Conservation (phyloP, 2,888 invertebrate genomes). For the Catocala nupta region DNA sequence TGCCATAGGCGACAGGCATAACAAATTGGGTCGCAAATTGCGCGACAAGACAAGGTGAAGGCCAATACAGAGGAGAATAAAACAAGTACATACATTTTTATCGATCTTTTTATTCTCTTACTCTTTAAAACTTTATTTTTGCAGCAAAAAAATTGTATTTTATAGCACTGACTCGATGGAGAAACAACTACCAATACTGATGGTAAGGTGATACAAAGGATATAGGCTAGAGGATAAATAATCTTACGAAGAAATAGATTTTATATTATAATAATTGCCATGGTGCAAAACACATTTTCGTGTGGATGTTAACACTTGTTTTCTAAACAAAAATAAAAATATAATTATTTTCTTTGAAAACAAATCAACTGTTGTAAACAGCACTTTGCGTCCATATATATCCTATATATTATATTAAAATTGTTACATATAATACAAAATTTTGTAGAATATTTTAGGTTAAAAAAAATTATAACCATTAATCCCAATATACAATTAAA, state of each 20-base stretch:
- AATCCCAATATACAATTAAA: conserved; percentile 42
- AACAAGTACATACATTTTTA: conserved; percentile 39
- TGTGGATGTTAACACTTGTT: conserved; percentile 22
- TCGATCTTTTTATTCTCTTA: conserved; percentile 66
- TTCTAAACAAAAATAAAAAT: conserved; percentile 33
- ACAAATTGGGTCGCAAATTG: background rate
- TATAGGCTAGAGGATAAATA: conserved; percentile 18
- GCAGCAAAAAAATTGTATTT: conserved; percentile 52
- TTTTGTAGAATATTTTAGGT: conserved; percentile 35
- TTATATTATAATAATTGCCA: conserved; percentile 13
- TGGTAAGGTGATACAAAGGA: conserved; percentile 20
- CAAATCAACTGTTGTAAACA: conserved; percentile 35
- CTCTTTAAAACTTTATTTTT: conserved; percentile 53
- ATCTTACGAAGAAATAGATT: conserved; percentile 19
- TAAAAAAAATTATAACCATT: conserved; percentile 32
- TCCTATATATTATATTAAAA: conserved; percentile 23
- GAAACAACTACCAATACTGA: conserved; percentile 49
- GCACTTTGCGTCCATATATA: conserved; percentile 33
- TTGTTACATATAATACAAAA: conserved; percentile 26
- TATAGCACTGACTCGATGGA: conserved; percentile 50
- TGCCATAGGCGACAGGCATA: background rate
- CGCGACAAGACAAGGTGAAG: conserved; percentile 3
- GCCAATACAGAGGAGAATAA: conserved; percentile 28
- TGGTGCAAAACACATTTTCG: conserved; percentile 12
- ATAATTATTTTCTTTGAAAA: conserved; percentile 19